Evolutionary conservation across 2,797 vertebrate genomes (phyloP).

Genomic region (Sebastes ruberrimus): DNA sequence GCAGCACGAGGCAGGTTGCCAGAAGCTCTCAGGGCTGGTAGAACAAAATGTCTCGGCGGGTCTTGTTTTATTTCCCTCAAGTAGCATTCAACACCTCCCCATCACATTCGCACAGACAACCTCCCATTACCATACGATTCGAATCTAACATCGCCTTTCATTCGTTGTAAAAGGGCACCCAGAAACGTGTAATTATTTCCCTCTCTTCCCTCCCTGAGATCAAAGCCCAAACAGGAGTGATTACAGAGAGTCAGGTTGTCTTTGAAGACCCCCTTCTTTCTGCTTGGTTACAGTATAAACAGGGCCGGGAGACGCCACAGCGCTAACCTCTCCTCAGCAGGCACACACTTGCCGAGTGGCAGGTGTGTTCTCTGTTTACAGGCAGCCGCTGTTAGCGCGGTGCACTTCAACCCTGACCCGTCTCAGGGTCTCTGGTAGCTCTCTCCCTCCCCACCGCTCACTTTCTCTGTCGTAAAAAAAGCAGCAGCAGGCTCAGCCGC

Average conservation of each 20-base stretch:
- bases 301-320: constrained; percentile 50
- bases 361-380: constrained; percentile 66
- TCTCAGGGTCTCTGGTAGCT: constrained; percentile 31
- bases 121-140: constrained; percentile 81
- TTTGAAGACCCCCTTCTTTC: constrained; percentile 77
- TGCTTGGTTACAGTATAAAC: constrained; percentile 73
- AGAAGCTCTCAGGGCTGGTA: constrained; percentile 65
- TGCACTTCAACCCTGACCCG: constrained; percentile 54
- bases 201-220: constrained; percentile 78
- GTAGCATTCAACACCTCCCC: constrained; percentile 84
- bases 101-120: constrained; percentile 80
- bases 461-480: constrained; percentile 49
- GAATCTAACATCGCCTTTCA: constrained; percentile 80
- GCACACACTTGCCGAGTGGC: constrained; percentile 51
- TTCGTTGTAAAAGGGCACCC: constrained; percentile 80
- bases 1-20: constrained; percentile 56
- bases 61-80: constrained; percentile 73
- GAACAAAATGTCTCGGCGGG: constrained; percentile 66
- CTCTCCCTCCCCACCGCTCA: constrained; percentile 12
- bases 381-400: constrained; percentile 36
- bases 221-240: constrained; percentile 79
- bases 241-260: constrained; percentile 77
- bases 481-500: constrained; percentile 8
- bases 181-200: constrained; percentile 77
- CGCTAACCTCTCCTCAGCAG: constrained; percentile 57